Base-by-base conservation (phyloP, 2,888 invertebrate genomes). In the Ochlodes sylvanus region DNA sequence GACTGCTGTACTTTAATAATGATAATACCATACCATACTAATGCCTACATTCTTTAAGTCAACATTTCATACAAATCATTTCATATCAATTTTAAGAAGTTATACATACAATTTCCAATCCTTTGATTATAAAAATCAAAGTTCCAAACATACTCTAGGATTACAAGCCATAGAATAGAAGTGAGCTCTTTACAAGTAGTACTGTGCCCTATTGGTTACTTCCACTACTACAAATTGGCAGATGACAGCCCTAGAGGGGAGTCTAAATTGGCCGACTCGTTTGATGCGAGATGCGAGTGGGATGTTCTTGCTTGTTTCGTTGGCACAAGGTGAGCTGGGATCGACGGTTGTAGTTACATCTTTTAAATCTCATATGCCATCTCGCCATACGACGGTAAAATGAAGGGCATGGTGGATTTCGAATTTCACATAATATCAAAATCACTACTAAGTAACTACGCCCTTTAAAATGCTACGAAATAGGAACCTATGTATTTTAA, bases 281-380 rank as follows among this genome's bases (percentile, higher is more conserved):
- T 65, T 65, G 64, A 64, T 47, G 47, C 56, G 47, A 65, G 64
- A 64, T 47, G 47, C 56, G 47, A 65, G 34, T 63, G 63, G 67
- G 67, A 70, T 73, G 69, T 44, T 54, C 60, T 58, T 65, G 41
- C 50, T 44, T 65, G 52, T 55, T 63, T 60, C 68, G 70, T 56
- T 66, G 54, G 70, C 47, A 60, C 63, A 70, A 70, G 67, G 70
- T 60, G 58, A 69, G 44, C 69, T 42, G 69, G 69, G 41, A 52
- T 58, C 27, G 65, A 58, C 10, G 38, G 38, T 10, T 38, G 12
- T 38, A 34, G 21, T 57, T 57, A 19, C 15, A 14, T 14, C 9
- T 32, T 27, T 15, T 65, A 58, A 65, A 57, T 64, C 57, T 65
- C 34, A 17, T 14, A 32, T 10, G 6, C 27, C 41, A 41, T n/a